Conservation (phyloP, 2,888 invertebrate genomes). For the Ectobius pallidus region DNA sequence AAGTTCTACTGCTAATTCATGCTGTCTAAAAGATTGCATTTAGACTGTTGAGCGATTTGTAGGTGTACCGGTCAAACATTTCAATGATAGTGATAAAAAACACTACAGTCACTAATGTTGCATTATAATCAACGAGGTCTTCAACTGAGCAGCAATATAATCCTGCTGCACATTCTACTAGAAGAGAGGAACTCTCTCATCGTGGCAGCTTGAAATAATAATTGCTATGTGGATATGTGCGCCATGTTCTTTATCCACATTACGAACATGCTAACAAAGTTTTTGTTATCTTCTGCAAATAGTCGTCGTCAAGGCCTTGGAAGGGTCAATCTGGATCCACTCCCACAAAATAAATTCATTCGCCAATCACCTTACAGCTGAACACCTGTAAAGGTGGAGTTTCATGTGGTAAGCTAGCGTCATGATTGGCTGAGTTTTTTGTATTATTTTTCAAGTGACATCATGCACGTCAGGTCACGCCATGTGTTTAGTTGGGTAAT, state of each 20-base stretch:
- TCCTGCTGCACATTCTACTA: too few relatives aligned
- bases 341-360: conserved; percentile 36
- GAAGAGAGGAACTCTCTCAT: too few relatives aligned
- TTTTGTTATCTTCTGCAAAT: conserved; percentile 13
- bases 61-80: too few relatives aligned
- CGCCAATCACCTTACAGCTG: conserved; percentile 33
- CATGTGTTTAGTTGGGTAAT: conserved; percentile 29
- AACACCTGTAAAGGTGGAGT: conserved; percentile 37
- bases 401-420: conserved; percentile 27
- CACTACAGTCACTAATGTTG: too few relatives aligned
- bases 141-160: too few relatives aligned
- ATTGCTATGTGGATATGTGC: neutral
- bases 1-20: too few relatives aligned
- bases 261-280: conserved; percentile 28
- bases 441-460: conserved; percentile 38
- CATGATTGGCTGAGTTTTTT: conserved; percentile 38
- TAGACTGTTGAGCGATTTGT: too few relatives aligned
- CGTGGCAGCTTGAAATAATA: too few relatives aligned
- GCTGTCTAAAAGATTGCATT: too few relatives aligned
- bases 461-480: conserved; percentile 37
- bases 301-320: conserved; percentile 8
- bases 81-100: too few relatives aligned
- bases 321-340: conserved; percentile 36
- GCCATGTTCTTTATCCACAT: conserved; percentile 27
- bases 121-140: too few relatives aligned